phyloP scores from a whole-genome alignment of 2,797 vertebrate genomes.

The Emydoidea blandingii region DNA sequence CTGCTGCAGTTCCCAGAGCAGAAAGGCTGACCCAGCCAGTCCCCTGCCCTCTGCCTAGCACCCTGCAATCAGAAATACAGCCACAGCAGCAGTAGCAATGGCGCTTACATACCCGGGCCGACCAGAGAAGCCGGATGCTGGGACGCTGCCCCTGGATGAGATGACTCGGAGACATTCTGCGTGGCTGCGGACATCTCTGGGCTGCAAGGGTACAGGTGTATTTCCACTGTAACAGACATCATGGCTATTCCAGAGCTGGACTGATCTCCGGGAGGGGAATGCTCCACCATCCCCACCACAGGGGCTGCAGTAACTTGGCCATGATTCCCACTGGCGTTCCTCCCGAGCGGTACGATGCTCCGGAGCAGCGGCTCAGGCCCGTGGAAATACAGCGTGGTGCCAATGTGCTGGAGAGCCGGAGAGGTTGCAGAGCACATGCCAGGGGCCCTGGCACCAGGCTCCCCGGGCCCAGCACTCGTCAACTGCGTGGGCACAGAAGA shows the following conservation, averaged over 20 bases:
- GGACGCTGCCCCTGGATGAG: not conserved
- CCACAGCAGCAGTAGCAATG: not conserved
- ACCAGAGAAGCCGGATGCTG: not conserved
- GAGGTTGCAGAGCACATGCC: not conserved
- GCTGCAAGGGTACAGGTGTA: constrained; percentile 80
- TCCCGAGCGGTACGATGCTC: constrained; percentile 75
- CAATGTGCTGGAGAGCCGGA: not conserved
- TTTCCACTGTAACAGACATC: constrained; percentile 82
- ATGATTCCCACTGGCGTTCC: constrained; percentile 80
- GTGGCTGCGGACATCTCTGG: constrained; percentile 49
- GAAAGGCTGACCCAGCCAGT: not conserved
- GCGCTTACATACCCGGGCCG: not conserved
- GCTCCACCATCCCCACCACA: constrained; percentile 79
- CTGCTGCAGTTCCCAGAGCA: not conserved
- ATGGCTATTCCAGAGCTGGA: constrained; percentile 28
- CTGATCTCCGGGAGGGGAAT: constrained; percentile 70
- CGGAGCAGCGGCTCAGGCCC: not conserved
- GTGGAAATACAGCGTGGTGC: not conserved
- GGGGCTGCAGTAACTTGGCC: constrained; percentile 64
- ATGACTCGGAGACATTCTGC: not conserved
- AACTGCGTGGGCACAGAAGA: not conserved
- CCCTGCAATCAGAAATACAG: not conserved
- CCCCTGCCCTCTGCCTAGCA: not conserved
- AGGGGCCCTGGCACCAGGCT: not conserved
- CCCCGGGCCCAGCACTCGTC: not conserved